These are phyloP conservation scores for Eurystomus gularis DNA, from an alignment of 2,113 vertebrate genomes.

Conservation along the genomic window DNA sequence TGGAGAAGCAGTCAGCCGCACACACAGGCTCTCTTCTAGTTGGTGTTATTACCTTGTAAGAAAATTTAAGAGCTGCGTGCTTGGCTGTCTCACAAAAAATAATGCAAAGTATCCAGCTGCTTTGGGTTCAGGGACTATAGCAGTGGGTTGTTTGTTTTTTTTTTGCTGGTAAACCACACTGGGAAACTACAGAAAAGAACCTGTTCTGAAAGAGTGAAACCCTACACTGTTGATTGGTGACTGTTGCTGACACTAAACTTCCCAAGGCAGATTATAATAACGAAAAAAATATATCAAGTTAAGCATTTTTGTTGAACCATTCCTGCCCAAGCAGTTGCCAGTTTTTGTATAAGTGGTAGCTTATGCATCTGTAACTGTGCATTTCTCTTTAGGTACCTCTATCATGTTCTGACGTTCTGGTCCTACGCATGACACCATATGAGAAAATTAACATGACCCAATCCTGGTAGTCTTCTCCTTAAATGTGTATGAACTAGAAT, in stretches of 20 bases:
- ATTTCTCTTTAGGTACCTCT: not conserved
- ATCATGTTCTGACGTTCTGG: not conserved
- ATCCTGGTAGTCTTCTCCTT: not conserved
- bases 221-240: not conserved
- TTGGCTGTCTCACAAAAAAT: constrained; percentile 20
- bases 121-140: not conserved
- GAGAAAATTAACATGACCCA: not conserved
- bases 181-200: not conserved
- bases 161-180: not conserved
- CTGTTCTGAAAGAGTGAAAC: not conserved
- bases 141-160: not conserved
- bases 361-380: rapidly evolving
- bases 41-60: not conserved
- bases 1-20: not conserved
- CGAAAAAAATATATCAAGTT: not conserved
- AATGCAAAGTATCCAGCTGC: constrained; percentile 26
- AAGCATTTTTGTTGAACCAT: not conserved
- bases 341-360: not conserved
- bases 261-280: not conserved
- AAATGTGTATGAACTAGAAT: not conserved
- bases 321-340: not conserved
- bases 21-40: not conserved
- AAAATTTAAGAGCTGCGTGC: not conserved
- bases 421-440: not conserved
- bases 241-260: not conserved